Evolutionary conservation across 1,140 invertebrate species (phyloP).

Genomic region (Octopus sinensis): DNA sequence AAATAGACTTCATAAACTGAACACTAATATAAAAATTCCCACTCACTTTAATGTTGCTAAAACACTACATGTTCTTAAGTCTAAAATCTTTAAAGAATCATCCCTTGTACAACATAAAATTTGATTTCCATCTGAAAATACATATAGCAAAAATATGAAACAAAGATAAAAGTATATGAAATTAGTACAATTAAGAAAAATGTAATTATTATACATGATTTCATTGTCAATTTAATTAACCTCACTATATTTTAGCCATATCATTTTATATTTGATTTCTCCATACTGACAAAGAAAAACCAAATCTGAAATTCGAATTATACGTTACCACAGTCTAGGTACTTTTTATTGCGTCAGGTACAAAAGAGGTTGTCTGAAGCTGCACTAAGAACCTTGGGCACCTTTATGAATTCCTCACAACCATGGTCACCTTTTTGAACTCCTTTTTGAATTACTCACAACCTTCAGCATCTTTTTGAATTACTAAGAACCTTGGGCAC

Average conservation of each 20-base stretch:
- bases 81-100: conserved; percentile 89
- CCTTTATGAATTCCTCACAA: too few relatives aligned
- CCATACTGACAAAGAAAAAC: background rate
- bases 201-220: background rate
- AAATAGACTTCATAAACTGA: background rate
- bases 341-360: too few relatives aligned
- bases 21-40: background rate
- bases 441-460: too few relatives aligned
- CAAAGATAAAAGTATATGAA: too few relatives aligned
- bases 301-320: background rate
- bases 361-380: too few relatives aligned
- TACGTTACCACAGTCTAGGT: too few relatives aligned
- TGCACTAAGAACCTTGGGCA: too few relatives aligned
- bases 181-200: too few relatives aligned
- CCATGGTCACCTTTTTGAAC: too few relatives aligned
- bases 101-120: conserved; percentile 88
- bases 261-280: background rate
- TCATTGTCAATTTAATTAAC: background rate
- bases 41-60: conserved; percentile 82
- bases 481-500: too few relatives aligned
- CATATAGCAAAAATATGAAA: conserved; percentile 18
- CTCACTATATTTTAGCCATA: background rate
- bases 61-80: conserved; percentile 90
- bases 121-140: conserved; percentile 78
- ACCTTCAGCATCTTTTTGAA: too few relatives aligned